These are phyloP conservation scores for Nezara viridula DNA, from an alignment of 2,888 invertebrate species.

Conservation along the genomic window DNA sequence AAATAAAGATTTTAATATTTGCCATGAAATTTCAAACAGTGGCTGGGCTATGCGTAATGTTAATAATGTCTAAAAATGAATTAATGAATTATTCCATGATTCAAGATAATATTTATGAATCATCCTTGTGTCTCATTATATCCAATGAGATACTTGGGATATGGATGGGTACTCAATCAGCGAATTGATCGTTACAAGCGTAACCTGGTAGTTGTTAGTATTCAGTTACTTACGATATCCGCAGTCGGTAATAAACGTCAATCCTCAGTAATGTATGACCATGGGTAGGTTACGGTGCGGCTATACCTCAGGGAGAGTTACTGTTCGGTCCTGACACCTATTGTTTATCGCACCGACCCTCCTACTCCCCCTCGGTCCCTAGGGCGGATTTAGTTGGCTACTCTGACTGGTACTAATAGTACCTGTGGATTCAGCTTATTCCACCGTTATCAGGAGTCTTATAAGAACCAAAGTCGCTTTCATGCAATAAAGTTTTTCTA, in stretches of 20 bases:
- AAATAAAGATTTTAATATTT: too few relatives aligned
- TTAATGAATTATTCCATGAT: too few relatives aligned
- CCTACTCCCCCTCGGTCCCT: neutral
- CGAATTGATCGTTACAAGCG: neutral
- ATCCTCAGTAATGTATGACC: neutral
- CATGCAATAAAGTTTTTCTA: neutral
- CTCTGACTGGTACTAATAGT: neutral
- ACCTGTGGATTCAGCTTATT: neutral
- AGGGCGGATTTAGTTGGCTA: neutral
- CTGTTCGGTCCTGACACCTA: neutral
- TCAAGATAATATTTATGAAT: too few relatives aligned
- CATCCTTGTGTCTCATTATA: too few relatives aligned
- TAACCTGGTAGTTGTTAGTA: neutral
- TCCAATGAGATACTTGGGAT: neutral
- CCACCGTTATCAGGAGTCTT: neutral
- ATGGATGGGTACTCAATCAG: neutral
- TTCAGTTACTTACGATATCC: conserved; percentile 18
- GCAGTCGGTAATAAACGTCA: conserved; percentile 8
- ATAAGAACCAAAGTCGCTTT: neutral
- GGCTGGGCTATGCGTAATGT: too few relatives aligned
- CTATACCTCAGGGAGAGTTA: conserved; percentile 10
- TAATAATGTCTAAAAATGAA: too few relatives aligned
- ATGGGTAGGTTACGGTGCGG: neutral
- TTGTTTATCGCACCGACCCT: neutral
- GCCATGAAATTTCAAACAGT: too few relatives aligned